A percentile compares a stretch with the other conserved stretches of the same genome.
These are phyloP conservation scores for Aphrocallistes beatrix DNA, from an alignment of 37 sponge, comb jelly and placozoan genomes.

Conservation along the genomic window DNA sequence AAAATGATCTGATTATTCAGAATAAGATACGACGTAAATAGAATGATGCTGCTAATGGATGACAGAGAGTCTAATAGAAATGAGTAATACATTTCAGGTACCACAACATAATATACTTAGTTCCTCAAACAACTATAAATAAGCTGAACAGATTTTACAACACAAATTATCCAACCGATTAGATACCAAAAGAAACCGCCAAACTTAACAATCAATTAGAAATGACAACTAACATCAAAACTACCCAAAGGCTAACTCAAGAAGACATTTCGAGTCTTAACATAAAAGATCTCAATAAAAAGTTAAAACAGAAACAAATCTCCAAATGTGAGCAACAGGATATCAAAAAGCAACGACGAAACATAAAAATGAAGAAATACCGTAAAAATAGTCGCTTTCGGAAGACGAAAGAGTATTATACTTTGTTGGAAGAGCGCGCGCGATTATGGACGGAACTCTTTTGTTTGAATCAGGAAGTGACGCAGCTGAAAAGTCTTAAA, in stretches of 20 bases:
- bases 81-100: no score
- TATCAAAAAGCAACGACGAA: constrained; percentile 1
- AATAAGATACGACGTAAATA: no score
- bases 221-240: background rate
- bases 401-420: background rate
- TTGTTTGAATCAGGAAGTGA: background rate
- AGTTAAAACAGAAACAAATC: background rate
- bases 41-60: no score
- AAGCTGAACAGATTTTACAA: no score
- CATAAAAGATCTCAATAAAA: background rate
- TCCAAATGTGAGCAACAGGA: background rate
- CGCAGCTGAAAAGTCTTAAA: background rate
- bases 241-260: background rate
- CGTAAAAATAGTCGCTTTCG: background rate
- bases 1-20: no score
- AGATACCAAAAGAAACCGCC: no score
- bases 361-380: background rate
- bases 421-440: background rate
- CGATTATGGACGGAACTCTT: background rate
- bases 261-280: background rate
- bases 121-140: no score
- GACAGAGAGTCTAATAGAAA: no score
- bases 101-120: no score
- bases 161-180: no score
- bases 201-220: no score